Conservation (phyloP, 1,140 invertebrate species). For the Tribolium castaneum region DNA sequence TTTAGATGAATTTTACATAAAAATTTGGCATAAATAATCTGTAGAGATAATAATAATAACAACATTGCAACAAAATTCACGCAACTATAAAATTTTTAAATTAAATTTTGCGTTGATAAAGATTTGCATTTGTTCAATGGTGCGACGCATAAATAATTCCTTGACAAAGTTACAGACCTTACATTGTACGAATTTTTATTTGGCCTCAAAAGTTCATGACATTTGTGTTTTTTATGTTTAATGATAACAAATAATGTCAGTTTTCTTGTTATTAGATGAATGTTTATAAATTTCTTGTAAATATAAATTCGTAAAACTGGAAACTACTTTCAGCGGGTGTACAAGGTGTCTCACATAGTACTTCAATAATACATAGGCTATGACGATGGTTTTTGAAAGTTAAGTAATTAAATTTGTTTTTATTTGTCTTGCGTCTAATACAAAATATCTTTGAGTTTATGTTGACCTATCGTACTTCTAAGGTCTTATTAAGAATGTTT, state of each 20-base stretch:
- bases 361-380: no score
- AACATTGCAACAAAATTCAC: no score
- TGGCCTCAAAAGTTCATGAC: neutral
- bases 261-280: neutral
- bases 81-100: neutral
- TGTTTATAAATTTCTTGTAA: neutral
- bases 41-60: no score
- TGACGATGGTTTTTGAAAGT: no score
- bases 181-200: neutral
- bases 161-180: neutral
- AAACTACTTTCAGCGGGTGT: no score
- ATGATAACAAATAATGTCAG: neutral
- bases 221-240: neutral
- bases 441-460: no score
- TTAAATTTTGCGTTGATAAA: neutral
- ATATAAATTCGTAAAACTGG: no score
- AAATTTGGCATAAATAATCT: neutral
- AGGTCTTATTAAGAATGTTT: no score
- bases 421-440: no score
- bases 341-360: no score
- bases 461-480: no score
- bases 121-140: neutral
- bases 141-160: neutral
- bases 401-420: no score
- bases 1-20: neutral